Conservation (phyloP, 2,797 vertebrate species). For the Hephaestus fuliginosus region DNA sequence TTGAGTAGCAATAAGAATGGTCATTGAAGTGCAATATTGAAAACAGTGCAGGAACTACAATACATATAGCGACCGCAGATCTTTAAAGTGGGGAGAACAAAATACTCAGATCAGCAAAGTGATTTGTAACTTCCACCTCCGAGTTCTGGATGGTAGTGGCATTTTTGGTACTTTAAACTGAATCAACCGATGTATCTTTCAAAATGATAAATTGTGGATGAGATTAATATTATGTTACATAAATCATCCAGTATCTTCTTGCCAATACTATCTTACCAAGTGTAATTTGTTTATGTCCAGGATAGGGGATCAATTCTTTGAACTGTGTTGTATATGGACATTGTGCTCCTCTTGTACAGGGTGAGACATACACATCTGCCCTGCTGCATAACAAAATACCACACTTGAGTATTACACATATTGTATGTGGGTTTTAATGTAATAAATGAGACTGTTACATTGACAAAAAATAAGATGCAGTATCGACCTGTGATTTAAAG, state of each 20-base stretch:
- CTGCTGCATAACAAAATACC: background rate
- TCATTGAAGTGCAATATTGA: background rate
- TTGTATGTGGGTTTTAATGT: background rate
- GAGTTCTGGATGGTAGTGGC: background rate
- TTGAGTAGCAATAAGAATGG: background rate
- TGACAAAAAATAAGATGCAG: background rate
- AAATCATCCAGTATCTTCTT: conserved; percentile 2
- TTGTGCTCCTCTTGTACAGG: background rate
- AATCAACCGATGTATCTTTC: background rate
- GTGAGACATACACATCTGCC: background rate
- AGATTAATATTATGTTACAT: background rate
- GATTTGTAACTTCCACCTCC: background rate
- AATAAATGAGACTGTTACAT: background rate
- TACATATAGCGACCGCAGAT: background rate
- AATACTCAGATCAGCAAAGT: background rate
- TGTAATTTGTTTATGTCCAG: background rate
- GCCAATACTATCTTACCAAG: background rate
- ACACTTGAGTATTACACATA: background rate
- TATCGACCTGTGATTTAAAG: conserved; percentile 1
- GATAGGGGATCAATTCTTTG: background rate
- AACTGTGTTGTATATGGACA: background rate
- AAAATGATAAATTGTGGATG: background rate
- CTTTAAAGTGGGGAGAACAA: background rate
- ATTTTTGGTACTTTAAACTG: background rate
- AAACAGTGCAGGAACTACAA: background rate